Evolutionary conservation across 37 sponge, comb jelly and placozoan genomes (phyloP).

Genomic region (Ianthella basta): DNA sequence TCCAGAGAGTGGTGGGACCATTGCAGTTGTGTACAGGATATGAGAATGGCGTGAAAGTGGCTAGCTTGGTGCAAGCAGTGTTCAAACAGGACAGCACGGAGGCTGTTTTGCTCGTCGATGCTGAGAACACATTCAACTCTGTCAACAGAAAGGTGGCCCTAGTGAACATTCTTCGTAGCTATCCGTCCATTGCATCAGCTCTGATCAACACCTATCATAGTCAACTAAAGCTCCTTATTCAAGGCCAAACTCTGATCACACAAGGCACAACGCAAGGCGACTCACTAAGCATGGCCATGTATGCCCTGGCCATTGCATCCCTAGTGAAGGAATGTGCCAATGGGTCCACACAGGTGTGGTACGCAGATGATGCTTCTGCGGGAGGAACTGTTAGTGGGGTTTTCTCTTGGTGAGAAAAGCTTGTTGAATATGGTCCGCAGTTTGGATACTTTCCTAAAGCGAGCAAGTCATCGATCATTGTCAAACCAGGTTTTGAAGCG

Average conservation of each 20-base stretch:
- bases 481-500: constrained; percentile 15
- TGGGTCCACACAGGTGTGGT: constrained; percentile 7
- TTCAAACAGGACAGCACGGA: not conserved
- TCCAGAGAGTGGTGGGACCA: not conserved
- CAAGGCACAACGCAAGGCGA: constrained; percentile 25
- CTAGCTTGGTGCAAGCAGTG: not conserved
- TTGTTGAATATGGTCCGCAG: constrained; percentile 17
- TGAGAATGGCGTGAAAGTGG: constrained; percentile 16
- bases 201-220: constrained; percentile 17
- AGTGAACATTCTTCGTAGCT: constrained; percentile 13
- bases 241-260: constrained; percentile 1
- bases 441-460: constrained; percentile 17
- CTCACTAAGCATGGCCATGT: constrained; percentile 24
- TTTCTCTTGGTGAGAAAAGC: constrained; percentile 20
- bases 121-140: constrained; percentile 13
- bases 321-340: constrained; percentile 9
- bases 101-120: not conserved
- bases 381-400: not conserved
- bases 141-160: not conserved
- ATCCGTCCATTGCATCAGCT: constrained; percentile 13
- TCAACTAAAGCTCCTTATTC: constrained; percentile 21
- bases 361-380: constrained; percentile 27
- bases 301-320: constrained; percentile 12
- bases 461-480: constrained; percentile 8
- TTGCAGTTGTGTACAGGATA: constrained; percentile 14